These are phyloP conservation scores for Hemitrygon akajei DNA, from an alignment of 2,797 vertebrate genomes.

Conservation along the genomic window DNA sequence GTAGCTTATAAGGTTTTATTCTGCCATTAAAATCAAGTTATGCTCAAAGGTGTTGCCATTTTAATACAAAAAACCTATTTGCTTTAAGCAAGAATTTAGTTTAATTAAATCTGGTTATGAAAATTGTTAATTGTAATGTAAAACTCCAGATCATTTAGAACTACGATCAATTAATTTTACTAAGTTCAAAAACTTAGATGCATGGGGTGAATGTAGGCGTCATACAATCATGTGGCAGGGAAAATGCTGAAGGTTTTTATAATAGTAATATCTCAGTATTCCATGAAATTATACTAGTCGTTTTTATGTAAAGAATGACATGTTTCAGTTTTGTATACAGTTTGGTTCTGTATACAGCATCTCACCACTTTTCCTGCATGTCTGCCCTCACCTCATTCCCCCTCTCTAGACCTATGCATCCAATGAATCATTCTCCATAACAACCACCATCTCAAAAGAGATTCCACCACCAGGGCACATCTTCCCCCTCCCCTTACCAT, in stretches of 20 bases:
- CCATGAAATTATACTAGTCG: neutral
- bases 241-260: conserved; percentile 3
- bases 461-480: too few relatives aligned
- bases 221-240: too few relatives aligned
- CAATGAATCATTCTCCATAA: too few relatives aligned
- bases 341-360: too few relatives aligned
- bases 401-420: too few relatives aligned
- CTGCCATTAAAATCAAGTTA: neutral
- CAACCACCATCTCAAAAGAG: too few relatives aligned
- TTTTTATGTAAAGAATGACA: neutral
- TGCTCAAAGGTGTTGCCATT: neutral
- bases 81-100: neutral
- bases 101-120: neutral
- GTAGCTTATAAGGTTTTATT: neutral
- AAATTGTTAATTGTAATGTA: neutral
- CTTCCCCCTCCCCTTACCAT: too few relatives aligned
- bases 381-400: too few relatives aligned
- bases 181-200: neutral
- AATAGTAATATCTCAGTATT: neutral
- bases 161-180: neutral
- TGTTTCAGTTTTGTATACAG: too few relatives aligned
- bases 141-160: neutral
- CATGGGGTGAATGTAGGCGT: neutral
- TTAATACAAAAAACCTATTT: neutral
- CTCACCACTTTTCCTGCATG: too few relatives aligned